Base-by-base conservation (phyloP, 2,888 invertebrate genomes). In the Drosophila merina region DNA sequence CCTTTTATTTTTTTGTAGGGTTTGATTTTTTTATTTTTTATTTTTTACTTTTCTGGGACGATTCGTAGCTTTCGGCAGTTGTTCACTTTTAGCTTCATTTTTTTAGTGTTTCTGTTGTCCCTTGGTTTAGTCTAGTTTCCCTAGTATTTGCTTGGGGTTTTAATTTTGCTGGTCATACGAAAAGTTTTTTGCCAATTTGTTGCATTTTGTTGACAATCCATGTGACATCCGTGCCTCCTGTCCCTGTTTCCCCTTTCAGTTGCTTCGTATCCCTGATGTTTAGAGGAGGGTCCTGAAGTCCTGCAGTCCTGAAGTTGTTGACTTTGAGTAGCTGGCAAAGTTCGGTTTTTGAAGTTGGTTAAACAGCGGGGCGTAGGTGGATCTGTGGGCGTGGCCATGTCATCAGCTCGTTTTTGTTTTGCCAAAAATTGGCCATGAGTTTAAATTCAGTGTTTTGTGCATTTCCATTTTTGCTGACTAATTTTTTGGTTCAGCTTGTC, bases 171-270 rank as follows among this genome's bases (percentile, higher is more conserved):
- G 74, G 68, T 79, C 77, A 76, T 79, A 76, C 64, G 72, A 72
- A 79, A 76, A 77, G 66, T 77, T 77, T 77, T 79, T 79, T 77
- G 77, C 77, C 77, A 77, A 77, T 77, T 77, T 77, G 77, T 77
- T 77, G 77, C 77, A 77, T 77, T 77, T 77, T 79, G 80, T 77
- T 79, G 77, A 77, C 77, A 77, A 76, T 77, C 77, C 74, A 79
- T 76, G 74, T 77, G 77, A 77, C 77, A 79, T 74, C 25, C 25
- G 28, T 8, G 14, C 25, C 45, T 14, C 12, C 25, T 51, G 48
- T 33, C 26, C 10, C 40, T 8, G 31, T 58, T 7, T 47, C 49
- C 57, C 51, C 64, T 57, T 67, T 72, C 75, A 55, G 64, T 52
- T 64, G 56, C 75, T 64, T 60, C 66, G 57, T 72, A 59, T 72